A percentile compares a stretch with the other conserved stretches of the same genome.
Conservation (phyloP, 2,113 vertebrate genomes). For the Echinops telfairi region DNA sequence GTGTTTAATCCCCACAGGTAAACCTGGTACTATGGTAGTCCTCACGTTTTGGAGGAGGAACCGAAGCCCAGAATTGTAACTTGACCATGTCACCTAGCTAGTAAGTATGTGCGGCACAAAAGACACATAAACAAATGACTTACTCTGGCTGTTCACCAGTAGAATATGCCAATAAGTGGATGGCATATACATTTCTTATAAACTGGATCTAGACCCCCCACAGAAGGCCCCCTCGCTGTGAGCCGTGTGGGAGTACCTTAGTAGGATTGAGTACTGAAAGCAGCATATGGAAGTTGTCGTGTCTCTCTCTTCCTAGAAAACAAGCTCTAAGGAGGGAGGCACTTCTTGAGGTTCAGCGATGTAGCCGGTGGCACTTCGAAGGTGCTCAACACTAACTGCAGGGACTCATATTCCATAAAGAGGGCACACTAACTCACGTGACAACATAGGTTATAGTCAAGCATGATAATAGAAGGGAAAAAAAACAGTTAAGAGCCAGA, state of each 20-base stretch:
- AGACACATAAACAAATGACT: neutral
- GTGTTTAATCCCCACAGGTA: conserved; percentile 8
- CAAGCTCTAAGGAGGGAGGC: neutral
- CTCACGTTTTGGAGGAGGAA: conserved; percentile 12
- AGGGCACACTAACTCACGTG: neutral
- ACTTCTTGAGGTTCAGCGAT: neutral
- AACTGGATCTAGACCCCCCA: conserved; percentile 31
- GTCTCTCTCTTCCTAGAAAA: conserved; percentile 15
- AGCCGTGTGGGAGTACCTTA: neutral
- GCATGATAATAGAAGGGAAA: neutral
- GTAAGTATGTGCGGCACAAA: neutral
- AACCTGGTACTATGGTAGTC: neutral
- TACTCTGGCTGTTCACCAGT: neutral
- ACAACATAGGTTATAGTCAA: neutral
- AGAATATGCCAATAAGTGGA: neutral
- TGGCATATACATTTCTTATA: neutral
- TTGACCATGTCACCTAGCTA: conserved; percentile 3
- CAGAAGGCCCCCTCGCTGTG: neutral
- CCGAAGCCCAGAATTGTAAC: neutral
- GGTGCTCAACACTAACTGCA: neutral
- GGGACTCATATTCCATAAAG: neutral
- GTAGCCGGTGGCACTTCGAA: neutral
- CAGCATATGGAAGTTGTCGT: neutral
- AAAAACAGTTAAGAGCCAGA: neutral
- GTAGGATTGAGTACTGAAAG: neutral